Evolutionary conservation across 2,888 invertebrate species (phyloP).

Genomic region (Brachyptera risi): DNA sequence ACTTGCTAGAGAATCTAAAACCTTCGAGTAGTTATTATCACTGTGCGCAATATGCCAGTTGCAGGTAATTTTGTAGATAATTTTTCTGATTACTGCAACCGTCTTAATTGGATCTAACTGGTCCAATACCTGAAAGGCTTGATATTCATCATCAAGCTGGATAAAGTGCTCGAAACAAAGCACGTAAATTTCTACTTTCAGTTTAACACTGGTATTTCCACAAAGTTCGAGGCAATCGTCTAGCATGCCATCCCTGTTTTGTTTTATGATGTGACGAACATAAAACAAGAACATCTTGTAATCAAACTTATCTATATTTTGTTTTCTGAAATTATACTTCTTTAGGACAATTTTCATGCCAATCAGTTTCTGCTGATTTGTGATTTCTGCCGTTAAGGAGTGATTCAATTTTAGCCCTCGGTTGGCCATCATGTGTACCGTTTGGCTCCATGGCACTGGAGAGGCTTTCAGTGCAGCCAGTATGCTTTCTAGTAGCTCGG

Average conservation of each 20-base stretch:
- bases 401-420: conserved; percentile 40
- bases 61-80: conserved; percentile 31
- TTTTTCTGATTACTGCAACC: conserved; percentile 37
- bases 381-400: conserved; percentile 42
- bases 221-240: conserved; percentile 34
- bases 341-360: conserved; percentile 46
- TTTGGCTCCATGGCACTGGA: conserved; percentile 45
- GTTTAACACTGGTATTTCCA: not conserved
- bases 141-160: conserved; percentile 35
- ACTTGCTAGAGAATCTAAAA: conserved; percentile 36
- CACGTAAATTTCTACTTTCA: conserved; percentile 39
- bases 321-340: conserved; percentile 45
- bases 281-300: conserved; percentile 37
- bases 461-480: conserved; percentile 42
- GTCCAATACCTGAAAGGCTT: conserved; percentile 40
- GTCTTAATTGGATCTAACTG: conserved; percentile 38
- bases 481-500: conserved; percentile 40
- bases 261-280: conserved; percentile 29
- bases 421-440: conserved; percentile 40
- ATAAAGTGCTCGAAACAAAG: conserved; percentile 41
- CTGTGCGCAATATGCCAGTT: conserved; percentile 4
- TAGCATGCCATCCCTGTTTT: conserved; percentile 30
- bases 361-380: conserved; percentile 43
- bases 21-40: conserved; percentile 36
- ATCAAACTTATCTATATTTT: conserved; percentile 39